phyloP scores from a whole-genome alignment of 2,797 vertebrate genomes.

The Spatula versicolor region DNA sequence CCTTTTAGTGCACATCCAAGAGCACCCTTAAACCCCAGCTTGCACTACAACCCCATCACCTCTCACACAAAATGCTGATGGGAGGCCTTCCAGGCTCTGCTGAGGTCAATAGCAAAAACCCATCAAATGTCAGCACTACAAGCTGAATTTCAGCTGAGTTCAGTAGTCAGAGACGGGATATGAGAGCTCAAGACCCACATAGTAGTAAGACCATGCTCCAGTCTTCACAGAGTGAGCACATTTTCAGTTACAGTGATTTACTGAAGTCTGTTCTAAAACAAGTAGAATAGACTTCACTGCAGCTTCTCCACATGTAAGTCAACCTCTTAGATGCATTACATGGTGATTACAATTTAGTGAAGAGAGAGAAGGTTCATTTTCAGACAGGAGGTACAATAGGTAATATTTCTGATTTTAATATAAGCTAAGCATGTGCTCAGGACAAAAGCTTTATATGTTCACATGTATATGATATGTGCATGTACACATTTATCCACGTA shows the following conservation, averaged over 20 bases:
- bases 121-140: fast-evolving
- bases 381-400: neutral
- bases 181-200: fast-evolving
- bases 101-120: neutral
- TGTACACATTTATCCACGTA: neutral
- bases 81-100: neutral
- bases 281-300: neutral
- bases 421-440: neutral
- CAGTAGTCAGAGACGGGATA: neutral
- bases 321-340: neutral
- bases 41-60: neutral
- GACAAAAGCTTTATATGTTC: neutral
- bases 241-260: neutral
- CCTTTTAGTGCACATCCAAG: neutral
- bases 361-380: neutral
- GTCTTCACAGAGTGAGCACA: neutral
- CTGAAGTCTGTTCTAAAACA: neutral
- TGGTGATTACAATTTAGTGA: neutral
- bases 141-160: neutral
- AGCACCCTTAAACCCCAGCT: neutral
- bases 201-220: neutral
- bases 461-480: fast-evolving
- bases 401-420: neutral
- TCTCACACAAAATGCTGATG: neutral
- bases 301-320: neutral